These are phyloP conservation scores for Valencia hispanica DNA, from an alignment of 2,797 vertebrate genomes.

Conservation along the genomic window DNA sequence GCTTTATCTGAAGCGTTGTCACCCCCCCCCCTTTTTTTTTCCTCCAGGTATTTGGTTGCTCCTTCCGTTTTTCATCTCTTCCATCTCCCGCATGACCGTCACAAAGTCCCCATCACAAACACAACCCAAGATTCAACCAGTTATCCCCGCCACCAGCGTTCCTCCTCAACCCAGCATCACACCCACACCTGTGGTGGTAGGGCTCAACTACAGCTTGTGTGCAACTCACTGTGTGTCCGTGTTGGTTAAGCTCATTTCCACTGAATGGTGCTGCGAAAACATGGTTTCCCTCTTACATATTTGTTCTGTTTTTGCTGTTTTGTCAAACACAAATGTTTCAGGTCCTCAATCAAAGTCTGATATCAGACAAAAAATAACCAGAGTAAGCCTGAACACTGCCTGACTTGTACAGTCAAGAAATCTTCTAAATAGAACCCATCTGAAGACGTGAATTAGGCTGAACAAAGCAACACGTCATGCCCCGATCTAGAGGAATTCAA, in stretches of 20 bases:
- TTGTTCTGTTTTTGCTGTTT: background rate
- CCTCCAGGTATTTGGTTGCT: conserved; percentile 67
- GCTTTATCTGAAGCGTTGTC: background rate
- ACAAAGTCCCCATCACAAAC: conserved; percentile 36
- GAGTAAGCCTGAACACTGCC: no score
- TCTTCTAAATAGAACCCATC: no score
- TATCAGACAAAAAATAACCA: no score
- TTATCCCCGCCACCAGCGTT: conserved; percentile 16
- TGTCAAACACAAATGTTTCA: background rate
- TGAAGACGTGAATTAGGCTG: no score
- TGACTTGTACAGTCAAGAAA: no score
- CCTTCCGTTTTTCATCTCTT: conserved; percentile 43
- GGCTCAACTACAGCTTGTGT: conserved; percentile 11
- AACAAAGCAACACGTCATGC: no score
- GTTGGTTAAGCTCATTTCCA: background rate
- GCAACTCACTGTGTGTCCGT: conserved; percentile 7
- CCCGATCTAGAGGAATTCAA: no score
- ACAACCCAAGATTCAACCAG: conserved; percentile 23
- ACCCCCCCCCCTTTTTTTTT: conserved; percentile 26
- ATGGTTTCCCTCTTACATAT: background rate
- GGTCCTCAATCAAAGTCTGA: no score
- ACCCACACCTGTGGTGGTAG: conserved; percentile 52
- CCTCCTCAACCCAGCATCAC: conserved; percentile 32
- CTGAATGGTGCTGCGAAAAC: background rate
- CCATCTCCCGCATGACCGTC: conserved; percentile 32